Conservation (phyloP, 1,140 invertebrate genomes). For the Medauroidea extradentata region DNA sequence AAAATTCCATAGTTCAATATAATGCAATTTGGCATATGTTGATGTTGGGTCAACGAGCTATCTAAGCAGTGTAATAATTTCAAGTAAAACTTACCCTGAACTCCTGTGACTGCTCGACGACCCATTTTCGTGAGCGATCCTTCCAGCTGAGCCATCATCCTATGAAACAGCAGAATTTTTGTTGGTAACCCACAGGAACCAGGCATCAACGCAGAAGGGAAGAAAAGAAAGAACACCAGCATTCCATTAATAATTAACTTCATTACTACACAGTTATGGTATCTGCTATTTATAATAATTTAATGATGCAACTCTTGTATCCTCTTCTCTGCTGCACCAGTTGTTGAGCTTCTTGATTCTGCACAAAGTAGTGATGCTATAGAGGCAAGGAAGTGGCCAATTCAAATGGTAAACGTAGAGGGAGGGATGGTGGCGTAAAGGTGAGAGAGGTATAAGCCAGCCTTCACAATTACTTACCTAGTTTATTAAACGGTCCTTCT, state of each 20-base stretch:
- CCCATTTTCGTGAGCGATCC: constrained; percentile 53
- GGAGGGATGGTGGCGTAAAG: not conserved
- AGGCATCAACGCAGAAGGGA: constrained; percentile 50
- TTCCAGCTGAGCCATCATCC: constrained; percentile 52
- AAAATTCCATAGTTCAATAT: not conserved
- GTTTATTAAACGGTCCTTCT: constrained; percentile 7
- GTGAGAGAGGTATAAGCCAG: not conserved
- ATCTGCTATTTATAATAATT: not conserved
- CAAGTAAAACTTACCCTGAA: constrained; percentile 46
- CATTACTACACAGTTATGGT: too few relatives aligned
- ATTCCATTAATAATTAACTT: constrained; percentile 12
- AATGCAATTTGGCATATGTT: not conserved
- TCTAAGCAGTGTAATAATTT: not conserved
- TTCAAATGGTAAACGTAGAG: too few relatives aligned
- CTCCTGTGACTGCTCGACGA: constrained; percentile 44
- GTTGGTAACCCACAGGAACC: constrained; percentile 52
- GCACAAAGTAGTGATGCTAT: not conserved
- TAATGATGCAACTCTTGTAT: not conserved
- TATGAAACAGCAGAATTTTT: constrained; percentile 56
- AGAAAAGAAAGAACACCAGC: constrained; percentile 36
- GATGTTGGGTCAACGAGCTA: not conserved
- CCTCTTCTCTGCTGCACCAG: not conserved
- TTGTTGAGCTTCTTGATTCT: not conserved
- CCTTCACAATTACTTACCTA: constrained; percentile 10
- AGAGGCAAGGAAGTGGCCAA: too few relatives aligned